Evolutionary conservation across 1,140 invertebrate genomes (phyloP).

Genomic region (Eupeodes corollae): DNA sequence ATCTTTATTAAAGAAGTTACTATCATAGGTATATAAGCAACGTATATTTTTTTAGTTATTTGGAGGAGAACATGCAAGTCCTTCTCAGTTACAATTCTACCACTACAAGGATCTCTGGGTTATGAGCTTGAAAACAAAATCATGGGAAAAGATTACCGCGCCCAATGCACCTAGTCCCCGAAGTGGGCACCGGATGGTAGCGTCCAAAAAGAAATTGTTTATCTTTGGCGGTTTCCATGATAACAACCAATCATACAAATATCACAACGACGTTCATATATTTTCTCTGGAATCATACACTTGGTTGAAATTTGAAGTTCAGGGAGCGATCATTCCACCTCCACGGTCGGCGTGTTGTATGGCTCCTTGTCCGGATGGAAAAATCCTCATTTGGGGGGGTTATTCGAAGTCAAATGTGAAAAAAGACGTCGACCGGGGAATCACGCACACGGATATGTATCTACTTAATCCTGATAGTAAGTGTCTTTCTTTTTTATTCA

Average conservation of each 20-base stretch:
- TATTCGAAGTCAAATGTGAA: constrained; percentile 72
- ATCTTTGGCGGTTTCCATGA: constrained; percentile 90
- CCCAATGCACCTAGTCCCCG: constrained; percentile 65
- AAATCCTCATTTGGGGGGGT: constrained; percentile 73
- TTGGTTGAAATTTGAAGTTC: constrained; percentile 65
- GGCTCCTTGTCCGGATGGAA: constrained; percentile 46
- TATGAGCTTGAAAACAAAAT: constrained; percentile 59
- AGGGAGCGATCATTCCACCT: constrained; percentile 50
- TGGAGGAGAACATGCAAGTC: constrained; percentile 87
- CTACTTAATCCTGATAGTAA: constrained; percentile 57
- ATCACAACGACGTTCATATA: constrained; percentile 77
- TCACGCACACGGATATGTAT: constrained; percentile 74
- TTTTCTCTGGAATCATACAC: constrained; percentile 71
- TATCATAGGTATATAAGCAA: background rate
- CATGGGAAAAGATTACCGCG: constrained; percentile 74
- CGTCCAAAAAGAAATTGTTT: constrained; percentile 62
- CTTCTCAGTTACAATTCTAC: constrained; percentile 82
- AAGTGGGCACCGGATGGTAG: constrained; percentile 83
- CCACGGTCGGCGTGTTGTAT: constrained; percentile 67
- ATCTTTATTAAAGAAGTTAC: background rate
- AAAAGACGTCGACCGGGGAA: constrained; percentile 70
- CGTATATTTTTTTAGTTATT: constrained; percentile 54
- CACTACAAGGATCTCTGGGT: constrained; percentile 91
- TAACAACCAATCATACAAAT: constrained; percentile 75
- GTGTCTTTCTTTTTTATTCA: constrained; percentile 19